Conservation (phyloP, 2,888 invertebrate genomes). For the Odontocolon sp. region DNA sequence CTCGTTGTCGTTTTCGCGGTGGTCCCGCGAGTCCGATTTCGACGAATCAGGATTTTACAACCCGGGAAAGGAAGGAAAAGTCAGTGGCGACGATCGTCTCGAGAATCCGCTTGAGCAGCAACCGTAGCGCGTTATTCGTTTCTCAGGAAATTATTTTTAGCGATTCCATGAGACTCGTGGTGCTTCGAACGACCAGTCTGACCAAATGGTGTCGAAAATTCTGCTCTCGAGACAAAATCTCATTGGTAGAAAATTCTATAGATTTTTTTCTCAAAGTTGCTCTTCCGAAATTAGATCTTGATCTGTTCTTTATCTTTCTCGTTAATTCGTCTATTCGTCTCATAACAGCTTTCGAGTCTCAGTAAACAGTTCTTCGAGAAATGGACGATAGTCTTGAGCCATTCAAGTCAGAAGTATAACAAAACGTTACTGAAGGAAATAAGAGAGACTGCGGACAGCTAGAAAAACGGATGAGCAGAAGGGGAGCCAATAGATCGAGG, state of each 20-base stretch:
- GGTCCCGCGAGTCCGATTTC: constrained; percentile 5
- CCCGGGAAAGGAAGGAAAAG: background rate
- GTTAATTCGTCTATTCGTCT: background rate
- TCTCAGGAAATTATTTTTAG: constrained; percentile 43
- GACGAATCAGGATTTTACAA: constrained; percentile 7
- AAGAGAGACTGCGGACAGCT: background rate
- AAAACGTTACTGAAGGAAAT: background rate
- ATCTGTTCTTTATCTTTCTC: background rate
- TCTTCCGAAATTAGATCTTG: no score
- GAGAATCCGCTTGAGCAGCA: constrained; percentile 14
- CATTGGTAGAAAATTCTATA: background rate
- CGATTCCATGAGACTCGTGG: constrained; percentile 22
- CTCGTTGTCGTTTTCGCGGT: background rate
- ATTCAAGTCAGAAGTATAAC: background rate
- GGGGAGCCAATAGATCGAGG: background rate
- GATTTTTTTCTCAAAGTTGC: background rate
- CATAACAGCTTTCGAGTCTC: background rate
- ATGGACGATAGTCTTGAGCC: constrained; percentile 14
- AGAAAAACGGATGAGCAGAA: background rate
- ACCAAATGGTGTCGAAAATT: background rate
- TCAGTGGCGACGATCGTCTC: background rate
- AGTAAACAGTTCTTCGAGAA: background rate
- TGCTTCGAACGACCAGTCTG: background rate
- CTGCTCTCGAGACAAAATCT: background rate
- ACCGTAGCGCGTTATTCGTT: constrained; percentile 13